phyloP scores from a whole-genome alignment of 2,113 vertebrate species.

The Seriola rivoliana region DNA sequence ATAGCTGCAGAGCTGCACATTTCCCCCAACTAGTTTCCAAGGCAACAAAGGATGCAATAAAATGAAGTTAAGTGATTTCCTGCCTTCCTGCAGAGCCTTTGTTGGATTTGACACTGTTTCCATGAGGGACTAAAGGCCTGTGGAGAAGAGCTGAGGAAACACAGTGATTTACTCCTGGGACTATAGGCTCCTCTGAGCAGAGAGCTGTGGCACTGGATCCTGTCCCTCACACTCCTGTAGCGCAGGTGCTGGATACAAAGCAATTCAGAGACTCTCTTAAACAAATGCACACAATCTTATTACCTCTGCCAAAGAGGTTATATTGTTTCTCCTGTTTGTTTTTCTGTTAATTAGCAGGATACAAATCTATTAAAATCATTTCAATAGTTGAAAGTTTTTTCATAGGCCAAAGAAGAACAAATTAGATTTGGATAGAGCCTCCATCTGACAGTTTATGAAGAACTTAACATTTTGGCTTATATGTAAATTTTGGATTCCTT shows the following conservation, averaged over 20 bases:
- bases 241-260: background rate
- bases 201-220: background rate
- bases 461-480: too few species aligned
- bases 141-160: conserved; percentile 1
- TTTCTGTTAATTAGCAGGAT: too few species aligned
- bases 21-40: conserved; percentile 74
- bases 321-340: too few species aligned
- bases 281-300: too few species aligned
- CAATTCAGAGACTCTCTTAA: background rate
- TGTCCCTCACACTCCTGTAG: conserved; percentile 1
- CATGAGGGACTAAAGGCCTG: conserved; percentile 13
- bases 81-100: conserved; percentile 45
- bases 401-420: too few species aligned
- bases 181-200: background rate
- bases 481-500: background rate
- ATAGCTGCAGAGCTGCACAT: conserved; percentile 44
- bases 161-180: conserved; percentile 4
- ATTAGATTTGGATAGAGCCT: too few species aligned
- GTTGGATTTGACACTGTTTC: conserved; percentile 43
- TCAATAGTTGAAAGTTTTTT: too few species aligned
- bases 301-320: too few species aligned
- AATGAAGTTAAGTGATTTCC: conserved; percentile 63
- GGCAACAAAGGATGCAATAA: conserved; percentile 82
- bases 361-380: too few species aligned
- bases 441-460: too few species aligned